phyloP scores from a whole-genome alignment of 2,113 vertebrate genomes.

The Aspidoscelis tigris region DNA sequence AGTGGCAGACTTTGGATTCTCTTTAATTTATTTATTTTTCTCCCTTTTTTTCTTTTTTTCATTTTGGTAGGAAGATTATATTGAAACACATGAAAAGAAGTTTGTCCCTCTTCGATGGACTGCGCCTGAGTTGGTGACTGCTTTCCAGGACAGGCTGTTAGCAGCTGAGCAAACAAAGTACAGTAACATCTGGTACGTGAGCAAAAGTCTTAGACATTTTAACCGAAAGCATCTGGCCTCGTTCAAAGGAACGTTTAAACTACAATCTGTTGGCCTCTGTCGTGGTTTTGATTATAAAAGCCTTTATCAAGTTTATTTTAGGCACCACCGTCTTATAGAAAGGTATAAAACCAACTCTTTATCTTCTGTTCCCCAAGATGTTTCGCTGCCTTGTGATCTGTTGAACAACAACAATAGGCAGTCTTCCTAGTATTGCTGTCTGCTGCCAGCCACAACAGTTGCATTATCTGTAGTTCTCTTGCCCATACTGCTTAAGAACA shows the following conservation, averaged over 20 bases:
- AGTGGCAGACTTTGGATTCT: neutral
- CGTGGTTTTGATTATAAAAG: no score
- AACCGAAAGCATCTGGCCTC: neutral
- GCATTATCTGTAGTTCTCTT: neutral
- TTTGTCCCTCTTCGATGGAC: constrained; percentile 92
- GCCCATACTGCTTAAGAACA: no score
- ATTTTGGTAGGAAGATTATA: constrained; percentile 90
- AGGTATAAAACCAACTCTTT: no score
- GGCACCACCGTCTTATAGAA: no score
- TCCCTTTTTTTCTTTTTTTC: constrained; percentile 1
- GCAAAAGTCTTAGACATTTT: neutral
- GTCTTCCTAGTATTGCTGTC: neutral
- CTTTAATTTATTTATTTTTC: neutral
- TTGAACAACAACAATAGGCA: neutral
- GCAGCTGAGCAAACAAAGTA: constrained; percentile 91
- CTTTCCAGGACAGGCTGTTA: constrained; percentile 90
- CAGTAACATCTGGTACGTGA: constrained; percentile 94
- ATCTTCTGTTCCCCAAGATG: neutral
- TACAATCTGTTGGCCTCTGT: neutral
- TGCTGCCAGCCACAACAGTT: neutral
- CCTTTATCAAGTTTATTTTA: no score
- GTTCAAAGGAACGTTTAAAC: neutral
- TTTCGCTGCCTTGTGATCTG: neutral
- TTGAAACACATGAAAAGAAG: constrained; percentile 92
- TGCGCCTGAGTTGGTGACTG: constrained; percentile 93